Conservation (phyloP, 35 echinoderm and acorn worm genomes). For the Holothuria glaberrima region DNA sequence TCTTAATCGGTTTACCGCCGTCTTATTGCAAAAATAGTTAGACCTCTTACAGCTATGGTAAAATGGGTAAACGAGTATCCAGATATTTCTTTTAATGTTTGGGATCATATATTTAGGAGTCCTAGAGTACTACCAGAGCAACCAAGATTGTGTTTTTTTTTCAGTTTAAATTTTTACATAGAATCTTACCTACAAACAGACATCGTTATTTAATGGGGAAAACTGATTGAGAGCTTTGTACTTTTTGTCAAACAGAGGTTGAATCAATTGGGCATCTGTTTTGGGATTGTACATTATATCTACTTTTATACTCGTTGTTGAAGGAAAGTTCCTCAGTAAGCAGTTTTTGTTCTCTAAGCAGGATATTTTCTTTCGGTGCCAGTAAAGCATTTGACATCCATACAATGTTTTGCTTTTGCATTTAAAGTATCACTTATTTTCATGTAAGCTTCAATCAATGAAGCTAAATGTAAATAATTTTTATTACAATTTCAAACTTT, state of each 20-base stretch:
- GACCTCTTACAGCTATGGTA: neutral
- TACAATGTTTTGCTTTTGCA: constrained; percentile 10
- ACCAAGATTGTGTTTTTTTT: neutral
- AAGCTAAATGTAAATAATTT: neutral
- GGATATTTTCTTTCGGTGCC: neutral
- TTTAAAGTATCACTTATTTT: neutral
- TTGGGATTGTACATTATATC: neutral
- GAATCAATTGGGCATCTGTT: neutral
- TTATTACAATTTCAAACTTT: neutral
- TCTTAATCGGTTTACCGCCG: neutral
- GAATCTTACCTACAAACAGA: neutral
- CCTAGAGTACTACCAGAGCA: neutral
- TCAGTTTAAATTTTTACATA: constrained; percentile 1
- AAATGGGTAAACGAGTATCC: neutral
- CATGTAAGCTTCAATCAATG: neutral
- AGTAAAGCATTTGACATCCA: neutral
- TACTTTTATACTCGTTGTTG: neutral
- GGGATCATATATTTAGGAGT: neutral
- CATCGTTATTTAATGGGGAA: constrained; percentile 8
- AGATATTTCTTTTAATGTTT: neutral
- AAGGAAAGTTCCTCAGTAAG: neutral
- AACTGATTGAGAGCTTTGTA: neutral
- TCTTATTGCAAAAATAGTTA: neutral
- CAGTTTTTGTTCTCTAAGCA: constrained; percentile 1
- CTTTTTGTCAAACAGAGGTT: neutral